Evolutionary conservation across 1,140 invertebrate genomes (phyloP).

Genomic region (Uloborus diversus): DNA sequence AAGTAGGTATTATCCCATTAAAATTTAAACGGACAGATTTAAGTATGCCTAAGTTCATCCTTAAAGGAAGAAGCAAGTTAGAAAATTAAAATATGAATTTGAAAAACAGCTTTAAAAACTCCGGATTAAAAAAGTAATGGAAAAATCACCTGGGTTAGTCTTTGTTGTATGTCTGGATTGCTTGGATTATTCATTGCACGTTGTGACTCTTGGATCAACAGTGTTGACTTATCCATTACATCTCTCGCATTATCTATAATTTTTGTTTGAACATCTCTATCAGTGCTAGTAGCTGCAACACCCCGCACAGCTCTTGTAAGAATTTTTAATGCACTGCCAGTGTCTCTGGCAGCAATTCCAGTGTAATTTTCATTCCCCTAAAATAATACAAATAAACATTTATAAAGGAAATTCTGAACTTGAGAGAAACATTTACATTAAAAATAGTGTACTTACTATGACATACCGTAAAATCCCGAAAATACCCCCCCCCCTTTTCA

Average conservation of each 20-base stretch:
- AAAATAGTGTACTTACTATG: no score
- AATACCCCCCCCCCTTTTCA: no score
- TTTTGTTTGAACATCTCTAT: conserved; percentile 72
- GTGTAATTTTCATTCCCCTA: conserved; percentile 83
- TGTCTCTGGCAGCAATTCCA: conserved; percentile 82
- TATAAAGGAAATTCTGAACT: no score
- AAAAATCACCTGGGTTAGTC: conserved; percentile 70
- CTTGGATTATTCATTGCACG: conserved; percentile 73
- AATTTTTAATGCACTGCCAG: conserved; percentile 76
- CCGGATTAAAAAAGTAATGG: no score
- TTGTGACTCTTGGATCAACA: conserved; percentile 81
- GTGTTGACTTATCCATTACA: conserved; percentile 78
- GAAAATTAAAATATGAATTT: background rate
- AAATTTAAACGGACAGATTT: no score
- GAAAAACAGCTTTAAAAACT: background rate
- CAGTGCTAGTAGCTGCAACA: conserved; percentile 75
- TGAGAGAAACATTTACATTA: no score
- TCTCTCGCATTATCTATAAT: conserved; percentile 80
- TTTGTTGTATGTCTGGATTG: conserved; percentile 70
- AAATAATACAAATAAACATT: background rate
- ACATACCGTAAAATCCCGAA: no score
- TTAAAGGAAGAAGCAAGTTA: no score
- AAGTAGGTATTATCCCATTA: no score
- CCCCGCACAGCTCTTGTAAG: conserved; percentile 77
- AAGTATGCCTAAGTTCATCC: no score